Evolutionary conservation across 2,888 invertebrate species (phyloP).

Genomic region (Metacarcinus magister): DNA sequence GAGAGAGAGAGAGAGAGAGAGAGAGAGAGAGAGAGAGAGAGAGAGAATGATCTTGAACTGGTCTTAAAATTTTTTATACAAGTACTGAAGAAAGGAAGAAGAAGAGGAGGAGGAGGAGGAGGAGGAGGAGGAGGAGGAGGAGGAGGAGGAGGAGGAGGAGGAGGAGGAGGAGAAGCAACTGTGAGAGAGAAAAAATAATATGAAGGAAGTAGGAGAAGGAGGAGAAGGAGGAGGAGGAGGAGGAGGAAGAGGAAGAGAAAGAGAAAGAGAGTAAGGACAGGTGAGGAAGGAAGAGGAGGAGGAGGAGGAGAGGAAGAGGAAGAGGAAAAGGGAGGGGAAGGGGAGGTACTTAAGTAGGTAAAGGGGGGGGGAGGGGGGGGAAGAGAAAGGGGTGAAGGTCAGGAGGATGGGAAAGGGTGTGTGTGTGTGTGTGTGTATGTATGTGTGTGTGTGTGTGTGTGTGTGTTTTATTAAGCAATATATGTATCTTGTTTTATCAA

Average conservation of each 20-base stretch:
- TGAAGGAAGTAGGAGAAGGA: too few relatives aligned
- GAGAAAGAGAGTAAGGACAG: too few relatives aligned
- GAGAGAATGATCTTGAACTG: too few relatives aligned
- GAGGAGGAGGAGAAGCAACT: background rate
- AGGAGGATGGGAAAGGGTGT: background rate
- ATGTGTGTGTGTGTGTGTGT: conserved; percentile 62
- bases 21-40: background rate
- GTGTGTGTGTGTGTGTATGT: conserved; percentile 45
- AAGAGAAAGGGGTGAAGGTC: background rate
- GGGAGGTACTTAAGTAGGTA: background rate
- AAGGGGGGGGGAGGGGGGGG: background rate
- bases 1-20: background rate
- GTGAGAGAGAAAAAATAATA: too few relatives aligned
- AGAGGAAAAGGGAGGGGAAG: background rate
- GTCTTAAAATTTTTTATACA: too few relatives aligned
- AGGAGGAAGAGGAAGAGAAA: background rate
- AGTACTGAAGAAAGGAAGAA: too few relatives aligned
- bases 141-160: background rate
- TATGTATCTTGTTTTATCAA: background rate
- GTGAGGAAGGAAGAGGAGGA: background rate
- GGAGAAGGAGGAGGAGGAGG: background rate
- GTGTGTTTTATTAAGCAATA: background rate
- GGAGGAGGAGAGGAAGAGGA: background rate
- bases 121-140: too few relatives aligned
- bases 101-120: too few relatives aligned